Evolutionary conservation across 2,797 vertebrate species (phyloP), one percentile per base, ranked within the genome.

Genomic region (Danio aesculapii): DNA sequence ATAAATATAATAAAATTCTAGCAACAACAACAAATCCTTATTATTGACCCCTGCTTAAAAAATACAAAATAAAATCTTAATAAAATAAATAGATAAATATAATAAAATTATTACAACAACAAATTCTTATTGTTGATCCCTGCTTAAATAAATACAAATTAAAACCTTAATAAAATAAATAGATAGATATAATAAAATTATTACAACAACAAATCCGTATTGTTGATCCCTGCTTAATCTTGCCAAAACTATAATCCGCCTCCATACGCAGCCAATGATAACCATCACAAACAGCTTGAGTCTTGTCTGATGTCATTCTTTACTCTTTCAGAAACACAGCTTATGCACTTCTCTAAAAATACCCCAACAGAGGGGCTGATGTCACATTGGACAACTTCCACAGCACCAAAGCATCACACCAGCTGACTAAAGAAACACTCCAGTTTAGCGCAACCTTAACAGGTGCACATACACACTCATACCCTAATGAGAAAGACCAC

Each of bases 261-360:
- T 75, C 63, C 52, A 46, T 83, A 50, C 83, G 69, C 74, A 71
- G 44, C 58, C 75, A 72, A 64, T 53, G 77, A 84, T 63, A 61
- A 46, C 55, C 73, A 17, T 58, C 55, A 47, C 52, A 82, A 73
- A 77, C 16, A 0, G 14, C 68, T 66, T 81, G 59, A 63, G 70
- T 84, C 59, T 12, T 30, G 53, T 81, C 74, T 78, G 77, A 83
- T 75, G 80, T 62, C 82, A 86, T 81, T 75, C 17, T 49, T 69
- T 67, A 63, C 64, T 81, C 72, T 69, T 75, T 17, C 43, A 72
- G 77, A 83, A 63, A 57, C 72, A 81, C 30, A 30, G 30, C 3
- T 30, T 30, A 81, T 84, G 81, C n/a, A 80, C 67, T 77, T 74
- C 82, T 75, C 64, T 74, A 55, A 69, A 61, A 76, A 64, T 80